Conservation (phyloP, 2,113 vertebrate genomes). For the Scatophagus argus region DNA sequence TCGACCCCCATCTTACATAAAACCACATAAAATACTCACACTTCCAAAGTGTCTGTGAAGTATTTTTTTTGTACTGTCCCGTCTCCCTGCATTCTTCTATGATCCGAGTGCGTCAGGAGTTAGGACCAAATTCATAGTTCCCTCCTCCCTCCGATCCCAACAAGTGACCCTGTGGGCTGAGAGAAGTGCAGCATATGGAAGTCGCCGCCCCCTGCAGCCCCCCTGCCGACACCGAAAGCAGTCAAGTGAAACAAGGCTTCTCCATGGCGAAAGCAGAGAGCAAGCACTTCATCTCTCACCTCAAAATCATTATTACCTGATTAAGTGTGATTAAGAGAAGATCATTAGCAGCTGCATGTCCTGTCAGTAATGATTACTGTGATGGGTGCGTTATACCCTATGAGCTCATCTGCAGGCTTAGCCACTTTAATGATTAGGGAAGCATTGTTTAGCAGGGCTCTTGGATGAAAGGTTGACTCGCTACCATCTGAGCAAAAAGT, state of each 20-base stretch:
- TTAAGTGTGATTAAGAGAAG: constrained; percentile 87
- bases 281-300: constrained; percentile 76
- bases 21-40: no score
- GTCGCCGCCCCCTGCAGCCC: background rate
- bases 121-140: background rate
- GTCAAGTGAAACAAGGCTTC: constrained; percentile 65
- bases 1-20: no score
- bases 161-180: constrained; percentile 16
- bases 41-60: background rate
- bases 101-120: background rate
- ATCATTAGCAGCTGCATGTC: constrained; percentile 87
- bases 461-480: constrained; percentile 54
- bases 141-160: constrained; percentile 11
- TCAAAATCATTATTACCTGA: constrained; percentile 86
- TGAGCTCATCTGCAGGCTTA: constrained; percentile 68
- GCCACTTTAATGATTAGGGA: constrained; percentile 71
- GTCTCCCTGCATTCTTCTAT: background rate
- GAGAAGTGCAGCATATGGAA: constrained; percentile 40
- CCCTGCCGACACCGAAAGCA: constrained; percentile 34
- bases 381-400: constrained; percentile 78
- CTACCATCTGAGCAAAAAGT: constrained; percentile 58
- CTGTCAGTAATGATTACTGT: constrained; percentile 85
- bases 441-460: constrained; percentile 78
- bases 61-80: background rate
- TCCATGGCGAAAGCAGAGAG: constrained; percentile 63